These are phyloP conservation scores for Leptinotarsa undecemlineata DNA, from an alignment of 1,140 invertebrate genomes.

Conservation along the genomic window DNA sequence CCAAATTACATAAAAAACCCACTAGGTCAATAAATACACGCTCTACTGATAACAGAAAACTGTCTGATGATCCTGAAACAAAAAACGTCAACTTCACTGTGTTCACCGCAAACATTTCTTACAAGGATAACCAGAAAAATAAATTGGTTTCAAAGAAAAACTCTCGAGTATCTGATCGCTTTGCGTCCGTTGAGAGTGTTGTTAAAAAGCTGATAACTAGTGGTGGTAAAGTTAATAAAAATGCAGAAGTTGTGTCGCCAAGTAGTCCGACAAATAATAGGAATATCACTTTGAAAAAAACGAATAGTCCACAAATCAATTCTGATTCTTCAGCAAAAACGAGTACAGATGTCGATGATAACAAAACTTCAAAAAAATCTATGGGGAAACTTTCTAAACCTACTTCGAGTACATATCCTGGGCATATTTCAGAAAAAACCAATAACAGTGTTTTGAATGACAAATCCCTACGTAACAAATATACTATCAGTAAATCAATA, in stretches of 20 bases:
- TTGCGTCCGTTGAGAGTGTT: slow-evolving; percentile 15
- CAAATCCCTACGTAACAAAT: not conserved
- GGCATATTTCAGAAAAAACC: not conserved
- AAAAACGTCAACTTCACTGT: slow-evolving; percentile 2
- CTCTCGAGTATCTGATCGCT: not conserved
- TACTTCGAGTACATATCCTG: not conserved
- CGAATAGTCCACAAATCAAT: not conserved
- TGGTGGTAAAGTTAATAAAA: not conserved
- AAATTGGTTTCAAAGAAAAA: not conserved
- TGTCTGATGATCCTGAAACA: not conserved
- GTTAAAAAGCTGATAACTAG: slow-evolving; percentile 1
- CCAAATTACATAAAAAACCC: not conserved
- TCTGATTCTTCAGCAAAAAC: not conserved
- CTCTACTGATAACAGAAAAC: too few species aligned
- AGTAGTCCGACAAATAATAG: not conserved
- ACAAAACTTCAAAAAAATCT: not conserved
- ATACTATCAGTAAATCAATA: not conserved
- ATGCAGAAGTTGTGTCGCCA: not conserved
- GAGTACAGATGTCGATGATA: not conserved
- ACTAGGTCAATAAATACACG: not conserved
- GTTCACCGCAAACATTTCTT: not conserved
- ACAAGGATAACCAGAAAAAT: not conserved
- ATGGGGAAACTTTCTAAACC: not conserved
- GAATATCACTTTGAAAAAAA: not conserved
- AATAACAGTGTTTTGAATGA: not conserved